These are phyloP conservation scores for Morpho helenor DNA, from an alignment of 2,888 invertebrate genomes.

Conservation along the genomic window DNA sequence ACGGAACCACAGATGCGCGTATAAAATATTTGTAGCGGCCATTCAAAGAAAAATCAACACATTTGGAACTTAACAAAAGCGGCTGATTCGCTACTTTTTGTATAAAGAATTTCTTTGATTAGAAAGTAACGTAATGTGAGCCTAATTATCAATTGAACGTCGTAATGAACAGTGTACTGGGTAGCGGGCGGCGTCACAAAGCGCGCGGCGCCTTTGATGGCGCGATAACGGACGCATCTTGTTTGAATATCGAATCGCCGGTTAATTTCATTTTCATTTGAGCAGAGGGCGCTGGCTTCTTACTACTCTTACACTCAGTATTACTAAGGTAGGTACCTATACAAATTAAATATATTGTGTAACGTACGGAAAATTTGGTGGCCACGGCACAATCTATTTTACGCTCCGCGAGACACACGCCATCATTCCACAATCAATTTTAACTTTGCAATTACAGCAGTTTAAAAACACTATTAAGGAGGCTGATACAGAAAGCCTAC, in stretches of 20 bases:
- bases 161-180: slow-evolving; percentile 47
- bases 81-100: slow-evolving; percentile 12
- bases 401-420: too few species aligned
- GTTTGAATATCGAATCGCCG: slow-evolving; percentile 42
- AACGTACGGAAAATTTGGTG: too few species aligned
- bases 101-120: slow-evolving; percentile 44
- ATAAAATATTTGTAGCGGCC: slow-evolving; percentile 1
- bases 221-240: slow-evolving; percentile 19
- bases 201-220: slow-evolving; percentile 23
- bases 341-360: too few species aligned
- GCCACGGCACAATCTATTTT: too few species aligned
- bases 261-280: slow-evolving; percentile 36
- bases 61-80: slow-evolving; percentile 15
- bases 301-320: background rate
- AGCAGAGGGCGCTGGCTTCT: slow-evolving; percentile 6
- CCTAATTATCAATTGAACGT: slow-evolving; percentile 75
- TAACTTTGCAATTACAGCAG: too few species aligned
- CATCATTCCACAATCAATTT: too few species aligned
- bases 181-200: slow-evolving; percentile 20
- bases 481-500: too few species aligned
- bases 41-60: slow-evolving; percentile 8
- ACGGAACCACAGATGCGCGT: too few species aligned
- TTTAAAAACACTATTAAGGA: too few species aligned
- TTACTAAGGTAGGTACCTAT: background rate
- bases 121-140: slow-evolving; percentile 62